Percentiles rank a stretch among this genome's conserved stretches.
These are phyloP conservation scores for Sylvicola cinctus DNA, from an alignment of 2,888 invertebrate species.

Conservation along the genomic window DNA sequence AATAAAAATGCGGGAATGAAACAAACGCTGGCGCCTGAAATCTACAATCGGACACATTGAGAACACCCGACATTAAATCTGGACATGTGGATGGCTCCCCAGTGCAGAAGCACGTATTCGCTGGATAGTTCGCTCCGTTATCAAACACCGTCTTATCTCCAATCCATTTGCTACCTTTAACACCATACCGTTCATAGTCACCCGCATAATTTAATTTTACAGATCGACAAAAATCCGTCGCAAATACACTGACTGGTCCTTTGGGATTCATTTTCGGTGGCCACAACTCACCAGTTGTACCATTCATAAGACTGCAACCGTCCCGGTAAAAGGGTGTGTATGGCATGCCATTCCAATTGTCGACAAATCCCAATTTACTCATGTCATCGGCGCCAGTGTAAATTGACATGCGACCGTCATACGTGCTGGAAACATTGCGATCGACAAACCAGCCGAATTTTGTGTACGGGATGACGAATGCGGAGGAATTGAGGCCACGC, in stretches of 20 bases:
- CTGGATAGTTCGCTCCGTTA: constrained; percentile 38
- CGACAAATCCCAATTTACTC: constrained; percentile 41
- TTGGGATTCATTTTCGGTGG: constrained; percentile 34
- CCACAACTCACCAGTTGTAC: constrained; percentile 64
- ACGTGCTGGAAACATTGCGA: constrained; percentile 51
- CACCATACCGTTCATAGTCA: constrained; percentile 10
- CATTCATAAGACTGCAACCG: constrained; percentile 45
- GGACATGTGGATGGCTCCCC: constrained; percentile 29
- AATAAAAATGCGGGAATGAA: constrained; percentile 63
- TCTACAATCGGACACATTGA: constrained; percentile 53
- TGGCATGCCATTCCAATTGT: constrained; percentile 44
- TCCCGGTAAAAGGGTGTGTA: constrained; percentile 32
- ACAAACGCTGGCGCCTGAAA: constrained; percentile 63
- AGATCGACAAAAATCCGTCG: constrained; percentile 61
- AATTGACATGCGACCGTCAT: constrained; percentile 61
- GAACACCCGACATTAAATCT: constrained; percentile 32
- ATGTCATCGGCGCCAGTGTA: constrained; percentile 48
- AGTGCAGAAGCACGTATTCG: constrained; percentile 47
- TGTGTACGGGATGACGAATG: constrained; percentile 36
- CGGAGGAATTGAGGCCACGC: constrained; percentile 8
- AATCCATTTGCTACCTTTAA: constrained; percentile 20
- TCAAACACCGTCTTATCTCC: constrained; percentile 47
- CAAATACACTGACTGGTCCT: constrained; percentile 41
- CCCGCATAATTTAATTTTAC: constrained; percentile 20
- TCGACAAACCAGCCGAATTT: constrained; percentile 72